These are phyloP conservation scores for Herminia tarsipennalis DNA, from an alignment of 2,888 invertebrate species.

Conservation along the genomic window DNA sequence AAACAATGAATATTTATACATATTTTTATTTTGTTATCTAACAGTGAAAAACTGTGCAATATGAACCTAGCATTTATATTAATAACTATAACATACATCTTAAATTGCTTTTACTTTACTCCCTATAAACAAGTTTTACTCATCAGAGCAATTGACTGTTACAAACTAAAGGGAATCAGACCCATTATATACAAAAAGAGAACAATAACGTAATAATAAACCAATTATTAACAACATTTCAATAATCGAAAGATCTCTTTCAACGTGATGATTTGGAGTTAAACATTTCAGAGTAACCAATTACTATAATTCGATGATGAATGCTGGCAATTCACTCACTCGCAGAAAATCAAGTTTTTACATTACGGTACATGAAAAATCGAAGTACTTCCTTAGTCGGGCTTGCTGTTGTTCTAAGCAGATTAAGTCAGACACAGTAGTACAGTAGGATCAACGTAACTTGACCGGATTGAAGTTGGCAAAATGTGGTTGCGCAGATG, in stretches of 20 bases:
- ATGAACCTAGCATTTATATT: slow-evolving; percentile 35
- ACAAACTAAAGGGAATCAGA: slow-evolving; percentile 20
- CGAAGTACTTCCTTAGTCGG: no score
- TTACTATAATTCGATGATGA: no score
- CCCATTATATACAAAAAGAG: slow-evolving; percentile 36
- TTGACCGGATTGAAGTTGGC: no score
- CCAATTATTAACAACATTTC: slow-evolving; percentile 27
- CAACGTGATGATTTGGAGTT: neutral
- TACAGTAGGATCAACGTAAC: no score
- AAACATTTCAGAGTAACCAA: neutral
- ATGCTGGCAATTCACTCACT: no score
- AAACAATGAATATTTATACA: slow-evolving; percentile 33
- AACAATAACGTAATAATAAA: slow-evolving; percentile 21
- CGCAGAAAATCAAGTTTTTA: no score
- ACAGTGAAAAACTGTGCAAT: slow-evolving; percentile 49
- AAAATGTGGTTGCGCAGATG: no score
- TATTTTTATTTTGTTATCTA: slow-evolving; percentile 44
- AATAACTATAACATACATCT: slow-evolving; percentile 37
- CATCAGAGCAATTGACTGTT: slow-evolving; percentile 40
- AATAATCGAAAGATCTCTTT: slow-evolving; percentile 21
- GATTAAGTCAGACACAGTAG: no score
- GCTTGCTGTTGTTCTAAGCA: no score
- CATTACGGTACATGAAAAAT: no score
- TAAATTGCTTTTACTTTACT: slow-evolving; percentile 30
- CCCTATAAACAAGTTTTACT: slow-evolving; percentile 43